Conservation (phyloP, 92 coral and sea anemone species). For the Siderastrea siderea region DNA sequence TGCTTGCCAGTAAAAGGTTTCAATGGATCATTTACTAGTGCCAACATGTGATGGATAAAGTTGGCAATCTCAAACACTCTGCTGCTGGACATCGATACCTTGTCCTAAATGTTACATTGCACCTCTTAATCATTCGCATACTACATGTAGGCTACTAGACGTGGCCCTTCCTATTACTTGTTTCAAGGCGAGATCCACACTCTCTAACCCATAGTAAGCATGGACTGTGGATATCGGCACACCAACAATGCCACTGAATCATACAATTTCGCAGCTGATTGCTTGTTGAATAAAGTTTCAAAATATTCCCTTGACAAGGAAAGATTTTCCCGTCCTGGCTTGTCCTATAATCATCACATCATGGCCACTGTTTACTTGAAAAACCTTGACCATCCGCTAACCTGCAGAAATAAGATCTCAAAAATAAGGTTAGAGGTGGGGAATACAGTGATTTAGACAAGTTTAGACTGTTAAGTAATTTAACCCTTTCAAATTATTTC, state of each 20-base stretch:
- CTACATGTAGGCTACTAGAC: conserved; percentile 10
- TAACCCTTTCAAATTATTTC: too few relatives aligned
- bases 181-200: conserved; percentile 46
- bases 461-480: too few relatives aligned
- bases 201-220: too few relatives aligned
- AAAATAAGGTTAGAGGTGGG: too few relatives aligned
- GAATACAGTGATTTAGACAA: too few relatives aligned
- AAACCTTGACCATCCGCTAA: not conserved
- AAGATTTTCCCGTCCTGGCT: not conserved
- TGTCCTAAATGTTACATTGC: conserved; percentile 42
- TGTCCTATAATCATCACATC: not conserved
- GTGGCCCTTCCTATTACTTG: conserved; percentile 39
- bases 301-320: too few relatives aligned
- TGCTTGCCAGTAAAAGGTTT: conserved; percentile 25
- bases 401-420: not conserved
- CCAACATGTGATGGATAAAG: not conserved
- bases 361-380: not conserved
- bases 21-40: not conserved
- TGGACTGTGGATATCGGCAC: not conserved
- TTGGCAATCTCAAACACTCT: conserved; percentile 35
- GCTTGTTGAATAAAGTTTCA: not conserved
- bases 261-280: not conserved
- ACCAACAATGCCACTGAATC: conserved; percentile 32
- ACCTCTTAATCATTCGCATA: conserved; percentile 13
- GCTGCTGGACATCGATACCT: conserved; percentile 37